Percentiles rank a stretch among this genome's conserved stretches.
These are phyloP conservation scores for Elmis aenea DNA, from an alignment of 2,888 invertebrate species.

Conservation along the genomic window DNA sequence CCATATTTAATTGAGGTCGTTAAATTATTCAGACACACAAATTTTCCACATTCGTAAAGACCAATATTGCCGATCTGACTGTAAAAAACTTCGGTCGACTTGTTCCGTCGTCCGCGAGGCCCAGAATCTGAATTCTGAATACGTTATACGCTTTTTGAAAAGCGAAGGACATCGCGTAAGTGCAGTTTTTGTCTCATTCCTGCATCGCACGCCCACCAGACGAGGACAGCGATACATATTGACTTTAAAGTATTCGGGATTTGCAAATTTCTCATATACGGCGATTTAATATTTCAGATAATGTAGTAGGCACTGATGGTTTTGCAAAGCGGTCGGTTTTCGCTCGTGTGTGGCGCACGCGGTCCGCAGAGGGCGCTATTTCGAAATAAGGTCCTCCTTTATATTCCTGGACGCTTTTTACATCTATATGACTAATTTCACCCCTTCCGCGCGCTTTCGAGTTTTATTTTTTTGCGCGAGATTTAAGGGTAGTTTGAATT, in stretches of 20 bases:
- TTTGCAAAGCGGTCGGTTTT: slow-evolving; percentile 6
- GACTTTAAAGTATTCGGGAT: slow-evolving; percentile 4
- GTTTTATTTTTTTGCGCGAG: slow-evolving; percentile 26
- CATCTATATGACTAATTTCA: slow-evolving; percentile 30
- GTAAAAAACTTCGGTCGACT: no score
- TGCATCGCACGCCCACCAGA: no score
- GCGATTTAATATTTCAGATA: slow-evolving; percentile 9
- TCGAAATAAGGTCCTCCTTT: slow-evolving; percentile 2
- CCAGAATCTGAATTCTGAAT: no score
- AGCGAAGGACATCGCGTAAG: no score
- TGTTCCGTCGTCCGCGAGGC: no score
- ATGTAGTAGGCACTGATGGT: slow-evolving; percentile 7
- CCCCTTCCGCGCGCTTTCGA: slow-evolving; percentile 23
- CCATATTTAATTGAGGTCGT: no score
- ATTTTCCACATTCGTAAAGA: slow-evolving; percentile 4
- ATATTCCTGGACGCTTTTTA: slow-evolving; percentile 5
- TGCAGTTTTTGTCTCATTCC: no score
- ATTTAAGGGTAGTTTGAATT: slow-evolving; percentile 27
- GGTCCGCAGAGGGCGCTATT: slow-evolving; percentile 3
- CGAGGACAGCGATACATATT: no score
- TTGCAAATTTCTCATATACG: slow-evolving; percentile 6
- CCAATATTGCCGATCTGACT: slow-evolving; percentile 2
- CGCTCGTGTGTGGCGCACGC: background rate
- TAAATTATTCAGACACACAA: slow-evolving; percentile 1
- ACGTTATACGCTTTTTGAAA: no score